Evolutionary conservation across 2,888 invertebrate species (phyloP).

Genomic region (Lithophane leautieri): DNA sequence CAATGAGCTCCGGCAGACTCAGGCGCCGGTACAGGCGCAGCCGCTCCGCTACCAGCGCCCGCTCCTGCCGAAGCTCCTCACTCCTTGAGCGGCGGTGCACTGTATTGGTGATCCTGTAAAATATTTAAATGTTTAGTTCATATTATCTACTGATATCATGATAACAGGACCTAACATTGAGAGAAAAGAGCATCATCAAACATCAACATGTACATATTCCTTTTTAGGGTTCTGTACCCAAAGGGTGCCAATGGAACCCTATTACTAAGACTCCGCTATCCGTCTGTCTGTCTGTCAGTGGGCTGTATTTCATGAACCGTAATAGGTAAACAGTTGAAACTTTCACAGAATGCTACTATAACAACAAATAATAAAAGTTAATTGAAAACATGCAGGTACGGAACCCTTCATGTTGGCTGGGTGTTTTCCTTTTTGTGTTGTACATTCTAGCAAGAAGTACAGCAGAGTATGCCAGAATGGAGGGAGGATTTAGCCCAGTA

Average conservation of each 20-base stretch:
- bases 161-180: background rate
- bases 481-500: background rate
- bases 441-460: background rate
- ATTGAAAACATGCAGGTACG: no score
- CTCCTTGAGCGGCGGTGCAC: background rate
- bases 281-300: no score
- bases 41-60: background rate
- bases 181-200: no score
- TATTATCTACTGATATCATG: background rate
- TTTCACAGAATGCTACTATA: no score
- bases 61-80: background rate
- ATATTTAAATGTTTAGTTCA: background rate
- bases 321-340: no score
- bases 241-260: no score
- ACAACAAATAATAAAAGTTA: no score
- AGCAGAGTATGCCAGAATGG: background rate
- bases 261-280: no score
- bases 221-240: background rate
- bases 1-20: background rate
- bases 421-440: no score
- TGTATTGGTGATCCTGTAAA: background rate
- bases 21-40: background rate
- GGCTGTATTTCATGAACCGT: no score
- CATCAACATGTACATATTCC: background rate
- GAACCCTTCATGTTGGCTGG: no score